Conservation (phyloP, 2,888 invertebrate genomes). For the Escarpia spicata region DNA sequence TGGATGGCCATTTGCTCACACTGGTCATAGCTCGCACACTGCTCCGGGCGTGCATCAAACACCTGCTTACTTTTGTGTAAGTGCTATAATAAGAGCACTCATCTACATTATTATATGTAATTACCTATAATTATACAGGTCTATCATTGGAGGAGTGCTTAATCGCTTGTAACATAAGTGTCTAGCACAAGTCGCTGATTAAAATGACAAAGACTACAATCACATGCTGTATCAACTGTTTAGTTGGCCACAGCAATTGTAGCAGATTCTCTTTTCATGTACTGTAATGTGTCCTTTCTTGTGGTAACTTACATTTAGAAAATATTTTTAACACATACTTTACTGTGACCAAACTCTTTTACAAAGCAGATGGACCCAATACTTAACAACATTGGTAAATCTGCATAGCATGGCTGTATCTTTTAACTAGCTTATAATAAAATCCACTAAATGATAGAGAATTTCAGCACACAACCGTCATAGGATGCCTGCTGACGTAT, state of each 20-base stretch:
- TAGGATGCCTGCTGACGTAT: neutral
- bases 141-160: neutral
- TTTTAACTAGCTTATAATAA: neutral
- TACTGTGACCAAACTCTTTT: neutral
- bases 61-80: neutral
- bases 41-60: neutral
- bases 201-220: neutral
- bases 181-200: neutral
- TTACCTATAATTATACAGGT: neutral
- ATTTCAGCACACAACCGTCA: neutral
- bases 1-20: neutral
- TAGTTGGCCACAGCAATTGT: neutral
- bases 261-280: neutral
- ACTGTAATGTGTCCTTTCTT: neutral
- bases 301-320: too few relatives aligned
- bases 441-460: neutral
- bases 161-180: neutral
- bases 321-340: neutral
- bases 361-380: neutral
- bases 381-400: neutral
- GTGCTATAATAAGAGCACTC: neutral
- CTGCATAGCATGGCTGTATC: neutral
- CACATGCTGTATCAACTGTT: neutral
- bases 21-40: neutral
- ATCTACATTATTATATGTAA: neutral